phyloP scores from a whole-genome alignment of 1,140 invertebrate genomes.

The Nasonia longicornis region DNA sequence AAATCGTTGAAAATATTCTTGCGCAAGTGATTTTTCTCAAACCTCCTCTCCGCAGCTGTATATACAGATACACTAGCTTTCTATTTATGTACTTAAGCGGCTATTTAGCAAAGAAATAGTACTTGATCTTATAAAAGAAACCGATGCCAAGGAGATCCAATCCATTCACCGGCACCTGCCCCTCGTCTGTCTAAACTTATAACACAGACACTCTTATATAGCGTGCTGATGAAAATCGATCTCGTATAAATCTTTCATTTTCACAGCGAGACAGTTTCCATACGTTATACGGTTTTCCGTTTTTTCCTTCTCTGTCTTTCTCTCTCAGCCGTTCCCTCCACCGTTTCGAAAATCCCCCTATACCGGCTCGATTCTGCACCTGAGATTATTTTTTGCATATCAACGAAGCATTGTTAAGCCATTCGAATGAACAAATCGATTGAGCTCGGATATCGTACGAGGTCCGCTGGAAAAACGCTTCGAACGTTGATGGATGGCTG shows the following conservation, averaged over 20 bases:
- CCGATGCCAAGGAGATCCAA: neutral
- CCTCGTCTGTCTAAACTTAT: neutral
- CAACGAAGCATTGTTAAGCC: constrained; percentile 26
- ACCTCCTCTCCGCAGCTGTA: no score
- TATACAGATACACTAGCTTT: neutral
- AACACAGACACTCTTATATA: neutral
- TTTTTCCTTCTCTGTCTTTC: neutral
- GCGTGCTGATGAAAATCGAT: constrained; percentile 1
- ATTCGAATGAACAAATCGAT: constrained; percentile 14
- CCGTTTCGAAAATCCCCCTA: constrained; percentile 4
- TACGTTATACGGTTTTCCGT: neutral
- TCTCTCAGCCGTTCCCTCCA: neutral
- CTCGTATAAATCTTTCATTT: constrained; percentile 25
- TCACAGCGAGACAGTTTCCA: constrained; percentile 9
- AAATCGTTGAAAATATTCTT: no score
- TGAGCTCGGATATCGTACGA: neutral
- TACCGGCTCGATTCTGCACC: neutral
- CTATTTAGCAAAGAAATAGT: neutral
- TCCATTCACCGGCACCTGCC: constrained; percentile 2
- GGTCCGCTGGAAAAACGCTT: neutral
- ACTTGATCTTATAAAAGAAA: neutral
- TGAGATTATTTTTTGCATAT: neutral
- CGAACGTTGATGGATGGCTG: neutral
- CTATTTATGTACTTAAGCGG: neutral
- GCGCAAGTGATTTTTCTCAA: no score